Evolutionary conservation across 2,797 vertebrate genomes (phyloP).

Genomic region (Spinus olivaceus): DNA sequence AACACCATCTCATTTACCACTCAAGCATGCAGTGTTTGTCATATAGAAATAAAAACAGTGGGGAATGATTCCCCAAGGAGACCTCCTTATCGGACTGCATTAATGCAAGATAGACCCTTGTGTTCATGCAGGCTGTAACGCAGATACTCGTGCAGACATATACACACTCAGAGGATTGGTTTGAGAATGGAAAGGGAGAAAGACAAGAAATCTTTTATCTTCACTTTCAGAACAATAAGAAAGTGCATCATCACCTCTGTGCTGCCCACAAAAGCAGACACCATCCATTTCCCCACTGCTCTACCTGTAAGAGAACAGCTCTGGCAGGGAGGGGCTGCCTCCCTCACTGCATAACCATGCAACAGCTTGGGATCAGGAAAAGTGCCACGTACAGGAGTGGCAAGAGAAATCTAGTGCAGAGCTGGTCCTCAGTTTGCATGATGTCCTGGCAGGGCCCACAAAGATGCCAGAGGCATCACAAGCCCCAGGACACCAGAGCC

Average conservation of each 20-base stretch:
- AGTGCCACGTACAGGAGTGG: background rate
- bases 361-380: background rate
- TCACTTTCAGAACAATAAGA: background rate
- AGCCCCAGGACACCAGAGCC: background rate
- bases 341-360: rapidly evolving
- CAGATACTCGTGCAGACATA: background rate
- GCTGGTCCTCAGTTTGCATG: background rate
- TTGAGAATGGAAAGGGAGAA: background rate
- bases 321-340: background rate
- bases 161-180: background rate
- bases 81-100: conserved; percentile 29
- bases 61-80: conserved; percentile 13
- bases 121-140: background rate
- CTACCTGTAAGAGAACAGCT: background rate
- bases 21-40: conserved; percentile 34
- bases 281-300: background rate
- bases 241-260: background rate
- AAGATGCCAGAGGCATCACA: no score
- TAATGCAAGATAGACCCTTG: background rate
- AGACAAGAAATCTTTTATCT: conserved; percentile 1
- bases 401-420: background rate
- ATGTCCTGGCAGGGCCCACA: background rate
- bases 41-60: conserved; percentile 43
- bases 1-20: conserved; percentile 54
- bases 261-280: background rate